These are phyloP conservation scores for Sitta carolinensis DNA, from an alignment of 2,797 vertebrate species.

Conservation along the genomic window DNA sequence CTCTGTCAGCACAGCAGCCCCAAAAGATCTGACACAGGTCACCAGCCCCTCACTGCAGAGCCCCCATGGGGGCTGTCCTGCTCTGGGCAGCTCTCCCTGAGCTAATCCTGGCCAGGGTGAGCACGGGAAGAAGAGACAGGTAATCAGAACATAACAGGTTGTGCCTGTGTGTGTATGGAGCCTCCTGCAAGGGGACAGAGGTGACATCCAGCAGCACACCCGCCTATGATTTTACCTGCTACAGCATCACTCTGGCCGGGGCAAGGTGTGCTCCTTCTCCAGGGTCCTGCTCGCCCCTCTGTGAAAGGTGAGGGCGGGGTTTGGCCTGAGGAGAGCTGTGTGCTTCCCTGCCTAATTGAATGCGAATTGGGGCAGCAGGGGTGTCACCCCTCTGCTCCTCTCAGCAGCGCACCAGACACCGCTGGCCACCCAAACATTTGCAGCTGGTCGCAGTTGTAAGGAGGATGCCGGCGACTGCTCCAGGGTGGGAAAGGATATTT, in stretches of 20 bases:
- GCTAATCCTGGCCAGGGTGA: not conserved
- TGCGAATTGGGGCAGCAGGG: not conserved
- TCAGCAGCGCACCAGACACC: not conserved
- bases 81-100: not conserved
- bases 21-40: not conserved
- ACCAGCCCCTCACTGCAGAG: not conserved
- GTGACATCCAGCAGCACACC: not conserved
- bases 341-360: not conserved
- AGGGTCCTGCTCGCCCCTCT: not conserved
- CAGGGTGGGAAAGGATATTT: not conserved
- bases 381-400: not conserved
- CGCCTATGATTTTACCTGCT: not conserved
- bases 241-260: not conserved
- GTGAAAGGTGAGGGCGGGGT: not conserved
- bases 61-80: not conserved
- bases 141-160: accelerated
- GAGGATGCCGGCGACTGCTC: not conserved
- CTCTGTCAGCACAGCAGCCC: not conserved
- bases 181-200: not conserved
- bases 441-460: not conserved
- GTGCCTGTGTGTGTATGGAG: not conserved
- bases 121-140: accelerated
- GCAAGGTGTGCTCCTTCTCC: not conserved
- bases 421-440: not conserved
- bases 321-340: not conserved